Percentiles rank a stretch among this genome's conserved stretches.
Conservation (phyloP, 2,797 vertebrate species). For the Salarias fasciatus region DNA sequence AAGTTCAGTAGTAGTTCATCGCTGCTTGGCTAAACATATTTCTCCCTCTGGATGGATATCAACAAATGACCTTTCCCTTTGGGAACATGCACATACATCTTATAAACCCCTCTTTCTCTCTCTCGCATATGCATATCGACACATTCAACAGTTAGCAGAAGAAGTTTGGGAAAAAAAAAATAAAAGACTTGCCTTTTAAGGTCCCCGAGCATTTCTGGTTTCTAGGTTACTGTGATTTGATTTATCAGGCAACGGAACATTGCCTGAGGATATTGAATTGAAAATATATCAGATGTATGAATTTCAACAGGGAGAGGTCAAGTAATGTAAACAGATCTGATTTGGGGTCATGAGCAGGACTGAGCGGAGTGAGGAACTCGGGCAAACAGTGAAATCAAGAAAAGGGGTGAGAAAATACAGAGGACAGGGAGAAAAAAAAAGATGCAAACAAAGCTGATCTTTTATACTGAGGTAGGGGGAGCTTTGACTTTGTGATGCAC, state of each 20-base stretch:
- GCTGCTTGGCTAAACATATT: constrained; percentile 63
- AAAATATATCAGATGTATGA: constrained; percentile 71
- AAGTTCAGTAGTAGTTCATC: constrained; percentile 75
- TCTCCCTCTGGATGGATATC: constrained; percentile 59
- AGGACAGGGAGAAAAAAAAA: constrained; percentile 1
- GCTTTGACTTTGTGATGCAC: constrained; percentile 39
- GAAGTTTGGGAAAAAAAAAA: constrained; percentile 21
- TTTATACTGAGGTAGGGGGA: constrained; percentile 25
- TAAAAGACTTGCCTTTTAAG: constrained; percentile 47
- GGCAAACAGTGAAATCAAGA: constrained; percentile 20
- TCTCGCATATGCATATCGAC: constrained; percentile 1
- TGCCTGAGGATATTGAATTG: constrained; percentile 67
- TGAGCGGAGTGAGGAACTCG: constrained; percentile 26
- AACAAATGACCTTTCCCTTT: constrained; percentile 66
- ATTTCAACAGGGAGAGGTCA: constrained; percentile 57
- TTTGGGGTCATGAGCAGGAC: constrained; percentile 51
- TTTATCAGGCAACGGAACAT: constrained; percentile 59
- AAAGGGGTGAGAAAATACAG: constrained; percentile 8
- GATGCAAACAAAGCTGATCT: constrained; percentile 37
- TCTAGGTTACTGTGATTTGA: constrained; percentile 66
- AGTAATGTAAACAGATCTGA: constrained; percentile 70
- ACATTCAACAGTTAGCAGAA: constrained; percentile 13
- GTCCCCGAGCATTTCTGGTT: constrained; percentile 47
- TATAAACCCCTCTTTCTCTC: neutral
- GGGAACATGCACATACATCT: constrained; percentile 22